Base-by-base conservation (phyloP, 2,113 vertebrate genomes). In the Hirundichthys speculiger region DNA sequence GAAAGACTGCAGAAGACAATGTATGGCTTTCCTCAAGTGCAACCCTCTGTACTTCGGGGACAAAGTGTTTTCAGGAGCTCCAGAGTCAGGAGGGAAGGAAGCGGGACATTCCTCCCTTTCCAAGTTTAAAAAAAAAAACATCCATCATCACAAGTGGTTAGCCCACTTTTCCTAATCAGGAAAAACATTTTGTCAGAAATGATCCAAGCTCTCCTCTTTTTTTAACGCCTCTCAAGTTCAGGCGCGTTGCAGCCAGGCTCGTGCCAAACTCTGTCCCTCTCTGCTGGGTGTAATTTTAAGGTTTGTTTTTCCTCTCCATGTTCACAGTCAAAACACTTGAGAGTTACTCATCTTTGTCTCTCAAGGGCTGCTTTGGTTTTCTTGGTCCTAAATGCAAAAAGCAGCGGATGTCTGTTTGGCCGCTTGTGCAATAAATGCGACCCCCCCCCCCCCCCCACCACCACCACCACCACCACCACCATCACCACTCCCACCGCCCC, bases 31-130 rank as follows among this genome's bases (percentile, higher is more conserved):
- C 61, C 20, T 67, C 10, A 30, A 71, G 56, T 45, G 57, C 64
- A 48, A 38, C 21, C 59, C 39, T 16, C 43, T 46, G 62, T 47
- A 21, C 49, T 52, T 63, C 4, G 21, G 46, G 39, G 6, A 47
- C 40, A 24, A 49, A 58, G 55, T n/a, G 21, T 55, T 57, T 77
- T 51, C 52, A 70, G 80, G 54, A 76, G n/a, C n/a, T n/a, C n/a
- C n/a, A n/a, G n/a, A n/a, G n/a, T n/a, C n/a, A n/a, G n/a, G n/a
- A n/a, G n/a, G n/a, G n/a, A n/a, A n/a, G n/a, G n/a, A n/a, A n/a
- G 56, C 46, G 69, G 67, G 24, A 34, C 12, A 25, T 76, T 82
- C 77, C 49, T 50, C 47, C 21, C 47, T 62, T 24, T 25, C 11
- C 4, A 21, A n/a, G 18, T 74, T 72, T 61, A 74, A 64, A 85